Evolutionary conservation across 2,113 vertebrate genomes (phyloP).

Genomic region (Boulengeromyrus knoepffleri): DNA sequence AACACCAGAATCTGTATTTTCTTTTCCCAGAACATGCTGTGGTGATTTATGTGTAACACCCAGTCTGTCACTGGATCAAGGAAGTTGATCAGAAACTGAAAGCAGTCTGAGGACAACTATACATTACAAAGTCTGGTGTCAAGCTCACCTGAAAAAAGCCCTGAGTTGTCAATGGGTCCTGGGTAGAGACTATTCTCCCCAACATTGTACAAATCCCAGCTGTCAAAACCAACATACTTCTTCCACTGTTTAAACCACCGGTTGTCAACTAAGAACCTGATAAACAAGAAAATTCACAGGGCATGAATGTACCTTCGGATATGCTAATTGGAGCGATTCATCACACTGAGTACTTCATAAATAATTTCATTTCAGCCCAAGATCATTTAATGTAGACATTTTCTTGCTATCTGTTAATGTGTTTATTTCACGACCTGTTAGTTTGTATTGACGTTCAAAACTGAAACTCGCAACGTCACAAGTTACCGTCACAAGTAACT

Average conservation of each 20-base stretch:
- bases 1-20: background rate
- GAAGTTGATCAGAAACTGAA: background rate
- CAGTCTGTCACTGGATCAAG: background rate
- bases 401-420: background rate
- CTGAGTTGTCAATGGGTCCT: constrained; percentile 89
- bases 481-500: background rate
- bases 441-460: background rate
- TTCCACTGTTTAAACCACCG: constrained; percentile 98
- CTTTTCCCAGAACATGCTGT: background rate
- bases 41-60: background rate
- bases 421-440: background rate
- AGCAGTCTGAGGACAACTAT: background rate
- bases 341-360: background rate
- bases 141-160: constrained; percentile 80
- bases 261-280: constrained; percentile 79
- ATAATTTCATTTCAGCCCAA: background rate
- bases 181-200: constrained; percentile 80
- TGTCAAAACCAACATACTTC: constrained; percentile 94
- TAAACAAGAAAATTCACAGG: constrained; percentile 3
- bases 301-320: background rate
- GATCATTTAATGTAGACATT: background rate
- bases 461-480: background rate
- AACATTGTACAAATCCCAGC: constrained; percentile 85
- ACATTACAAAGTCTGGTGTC: background rate
- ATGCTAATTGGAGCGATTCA: background rate